These are phyloP conservation scores for Xanthia togata DNA, from an alignment of 2,888 invertebrate species.

Conservation along the genomic window DNA sequence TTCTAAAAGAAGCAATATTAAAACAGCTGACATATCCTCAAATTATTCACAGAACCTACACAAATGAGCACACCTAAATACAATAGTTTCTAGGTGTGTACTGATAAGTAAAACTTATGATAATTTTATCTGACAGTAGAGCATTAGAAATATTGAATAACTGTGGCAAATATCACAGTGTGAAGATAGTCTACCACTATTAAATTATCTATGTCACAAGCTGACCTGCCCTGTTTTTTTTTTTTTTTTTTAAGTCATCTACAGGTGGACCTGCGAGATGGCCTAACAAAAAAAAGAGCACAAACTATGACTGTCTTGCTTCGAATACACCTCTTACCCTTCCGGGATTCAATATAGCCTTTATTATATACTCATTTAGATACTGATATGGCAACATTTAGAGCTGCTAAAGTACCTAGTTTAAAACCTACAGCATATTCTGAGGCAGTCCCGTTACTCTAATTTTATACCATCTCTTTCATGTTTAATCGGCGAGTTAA, in stretches of 20 bases:
- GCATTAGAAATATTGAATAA: not conserved
- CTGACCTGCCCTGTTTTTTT: not conserved
- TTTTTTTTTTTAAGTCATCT: too few species aligned
- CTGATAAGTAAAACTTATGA: constrained; percentile 51
- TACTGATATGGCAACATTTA: not conserved
- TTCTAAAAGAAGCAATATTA: constrained; percentile 43
- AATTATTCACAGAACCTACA: constrained; percentile 43
- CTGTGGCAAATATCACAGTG: not conserved
- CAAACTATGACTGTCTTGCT: not conserved
- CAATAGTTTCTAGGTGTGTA: constrained; percentile 51
- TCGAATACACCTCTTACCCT: not conserved
- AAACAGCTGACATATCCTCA: constrained; percentile 48
- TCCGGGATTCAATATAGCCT: not conserved
- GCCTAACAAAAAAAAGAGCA: not conserved
- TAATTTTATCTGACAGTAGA: constrained; percentile 1
- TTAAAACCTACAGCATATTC: not conserved
- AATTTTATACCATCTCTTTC: constrained; percentile 15
- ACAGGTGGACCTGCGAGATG: too few species aligned
- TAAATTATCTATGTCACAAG: not conserved
- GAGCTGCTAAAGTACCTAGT: not conserved
- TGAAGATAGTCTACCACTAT: not conserved
- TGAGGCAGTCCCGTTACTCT: not conserved
- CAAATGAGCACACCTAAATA: constrained; percentile 51
- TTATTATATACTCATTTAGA: not conserved
- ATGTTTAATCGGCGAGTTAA: constrained; percentile 20